Evolutionary conservation across 2,113 vertebrate species (phyloP), one percentile per base, ranked within the genome.

Genomic region (Gambusia holbrooki): DNA sequence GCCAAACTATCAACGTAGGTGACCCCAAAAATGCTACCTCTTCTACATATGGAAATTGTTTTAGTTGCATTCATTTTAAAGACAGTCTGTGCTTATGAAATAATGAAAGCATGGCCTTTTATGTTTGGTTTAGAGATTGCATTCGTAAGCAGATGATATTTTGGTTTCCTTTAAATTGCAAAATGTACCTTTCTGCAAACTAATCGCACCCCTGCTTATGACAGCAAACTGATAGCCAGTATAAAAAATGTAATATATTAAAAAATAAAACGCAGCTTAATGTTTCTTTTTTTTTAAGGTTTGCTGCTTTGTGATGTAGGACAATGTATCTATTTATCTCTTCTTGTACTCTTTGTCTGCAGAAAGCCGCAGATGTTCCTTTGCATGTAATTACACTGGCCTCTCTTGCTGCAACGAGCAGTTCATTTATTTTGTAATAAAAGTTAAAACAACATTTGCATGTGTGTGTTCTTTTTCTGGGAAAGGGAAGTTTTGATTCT

Each of bases 381-480:
- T 83, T 75, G 54, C 79, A 37, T 88, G 66, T 82, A 76, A 89
- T 87, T 84, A 80, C 77, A 84, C 76, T 84, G 85, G 75, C 73
- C 45, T 77, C 62, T 82, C 66, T 87, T 84, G 78, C 63, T 78
- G 74, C 75, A 74, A 73, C 48, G 51, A 82, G 85, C 84, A 80
- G 67, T 88, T 84, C 62, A 67, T 84, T 83, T 86, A 84, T 93
- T 92, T 92, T 93, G 69, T 93, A 92, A 90, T 92, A 93, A 92
- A 92, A 69, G 10, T 25, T 27, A 42, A 61, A 76, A 73, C 63
- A 76, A 73, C 63, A 5, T 68, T 10, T n/a, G 32, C 45, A 30
- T 66, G 6, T 58, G 17, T 80, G 80, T 84, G 45, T 30, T 75
- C 5, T 60, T 42, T 67, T 76, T 70, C 74, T 13, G 61, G 19